phyloP scores from a whole-genome alignment of 2,797 vertebrate genomes.

The Melanotaenia nigrans region DNA sequence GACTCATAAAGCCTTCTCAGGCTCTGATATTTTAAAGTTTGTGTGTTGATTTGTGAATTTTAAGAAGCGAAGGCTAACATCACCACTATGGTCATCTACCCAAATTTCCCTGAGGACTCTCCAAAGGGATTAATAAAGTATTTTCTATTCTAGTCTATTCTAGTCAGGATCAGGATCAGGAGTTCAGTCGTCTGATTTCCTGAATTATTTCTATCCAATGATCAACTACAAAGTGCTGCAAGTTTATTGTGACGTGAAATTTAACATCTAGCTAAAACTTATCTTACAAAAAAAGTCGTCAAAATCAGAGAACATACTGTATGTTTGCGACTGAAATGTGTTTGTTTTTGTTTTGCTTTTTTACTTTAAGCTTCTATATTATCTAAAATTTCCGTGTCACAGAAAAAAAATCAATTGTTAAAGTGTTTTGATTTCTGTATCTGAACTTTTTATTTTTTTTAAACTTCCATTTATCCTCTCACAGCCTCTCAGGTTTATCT shows the following conservation, averaged over 20 bases:
- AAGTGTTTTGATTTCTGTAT: background rate
- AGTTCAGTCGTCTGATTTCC: background rate
- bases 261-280: background rate
- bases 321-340: too few relatives aligned
- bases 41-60: background rate
- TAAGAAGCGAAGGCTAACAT: background rate
- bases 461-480: background rate
- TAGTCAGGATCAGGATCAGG: background rate
- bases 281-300: too few relatives aligned
- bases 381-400: background rate
- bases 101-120: too few relatives aligned
- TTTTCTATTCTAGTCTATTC: too few relatives aligned
- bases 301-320: too few relatives aligned
- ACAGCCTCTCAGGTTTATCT: background rate
- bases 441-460: background rate
- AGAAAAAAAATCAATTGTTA: background rate
- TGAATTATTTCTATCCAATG: background rate
- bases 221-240: too few relatives aligned
- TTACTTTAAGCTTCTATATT: background rate
- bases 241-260: background rate
- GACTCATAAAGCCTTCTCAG: too few relatives aligned
- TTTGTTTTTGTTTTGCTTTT: too few relatives aligned
- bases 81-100: background rate
- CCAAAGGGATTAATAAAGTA: too few relatives aligned
- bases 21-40: background rate